These are phyloP conservation scores for Heteromurus nitidus DNA, from an alignment of 2,888 invertebrate genomes.

Conservation along the genomic window DNA sequence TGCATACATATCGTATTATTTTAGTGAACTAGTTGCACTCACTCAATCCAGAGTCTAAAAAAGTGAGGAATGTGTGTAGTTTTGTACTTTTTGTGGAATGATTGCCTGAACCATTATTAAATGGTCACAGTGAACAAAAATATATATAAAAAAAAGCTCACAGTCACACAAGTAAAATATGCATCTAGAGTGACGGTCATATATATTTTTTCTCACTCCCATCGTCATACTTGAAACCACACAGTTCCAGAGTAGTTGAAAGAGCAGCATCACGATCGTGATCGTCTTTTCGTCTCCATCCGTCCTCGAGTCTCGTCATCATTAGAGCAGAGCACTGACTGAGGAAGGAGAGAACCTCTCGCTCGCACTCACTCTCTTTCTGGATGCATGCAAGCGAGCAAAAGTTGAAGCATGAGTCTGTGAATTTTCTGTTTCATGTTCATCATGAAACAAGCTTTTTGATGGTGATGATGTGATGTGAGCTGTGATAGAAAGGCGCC, in stretches of 20 bases:
- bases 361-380: too few relatives aligned
- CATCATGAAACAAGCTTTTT: conserved; percentile 56
- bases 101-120: too few relatives aligned
- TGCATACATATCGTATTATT: not conserved
- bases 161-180: not conserved
- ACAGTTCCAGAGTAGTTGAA: not conserved
- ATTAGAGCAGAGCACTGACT: conserved; percentile 20
- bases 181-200: not conserved
- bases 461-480: conserved; percentile 65
- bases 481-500: conserved; percentile 73
- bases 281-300: conserved; percentile 49
- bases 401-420: conserved; percentile 46
- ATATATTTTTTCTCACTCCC: not conserved
- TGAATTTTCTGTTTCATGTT: conserved; percentile 54
- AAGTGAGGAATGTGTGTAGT: too few relatives aligned
- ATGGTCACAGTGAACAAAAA: not conserved
- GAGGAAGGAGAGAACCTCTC: too few relatives aligned
- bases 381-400: conserved; percentile 51
- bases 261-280: conserved; percentile 31
- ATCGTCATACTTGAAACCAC: not conserved
- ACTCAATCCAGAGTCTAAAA: too few relatives aligned
- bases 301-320: conserved; percentile 47
- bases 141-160: not conserved
- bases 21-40: not conserved
- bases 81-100: too few relatives aligned